These are phyloP conservation scores for Kuschelorhynchus macadamiae DNA, from an alignment of 2,888 invertebrate species.

Conservation along the genomic window DNA sequence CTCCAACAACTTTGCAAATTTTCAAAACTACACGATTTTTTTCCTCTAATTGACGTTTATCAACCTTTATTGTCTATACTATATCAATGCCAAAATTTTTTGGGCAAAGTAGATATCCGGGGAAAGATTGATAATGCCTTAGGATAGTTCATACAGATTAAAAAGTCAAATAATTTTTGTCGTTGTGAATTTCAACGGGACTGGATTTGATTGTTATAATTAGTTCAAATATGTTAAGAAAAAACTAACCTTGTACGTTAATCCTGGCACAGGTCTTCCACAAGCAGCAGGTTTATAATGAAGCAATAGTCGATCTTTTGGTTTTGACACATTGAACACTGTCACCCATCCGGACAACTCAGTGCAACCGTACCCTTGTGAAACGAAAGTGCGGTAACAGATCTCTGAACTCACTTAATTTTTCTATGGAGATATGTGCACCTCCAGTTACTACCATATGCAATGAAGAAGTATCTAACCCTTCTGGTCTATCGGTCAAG, in stretches of 20 bases:
- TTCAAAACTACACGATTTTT: too few relatives aligned
- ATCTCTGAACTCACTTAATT: constrained; percentile 59
- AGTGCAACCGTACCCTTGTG: constrained; percentile 63
- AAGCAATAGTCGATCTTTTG: constrained; percentile 57
- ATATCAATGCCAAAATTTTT: too few relatives aligned
- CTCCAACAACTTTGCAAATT: too few relatives aligned
- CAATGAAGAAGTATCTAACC: constrained; percentile 61
- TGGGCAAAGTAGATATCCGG: too few relatives aligned
- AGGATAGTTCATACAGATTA: too few relatives aligned
- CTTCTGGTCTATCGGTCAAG: constrained; percentile 61
- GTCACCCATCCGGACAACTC: constrained; percentile 62
- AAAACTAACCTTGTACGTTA: constrained; percentile 59
- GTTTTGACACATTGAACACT: constrained; percentile 56
- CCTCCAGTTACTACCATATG: constrained; percentile 59
- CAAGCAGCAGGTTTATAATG: constrained; percentile 59
- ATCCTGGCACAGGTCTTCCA: constrained; percentile 58
- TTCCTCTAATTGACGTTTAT: too few relatives aligned
- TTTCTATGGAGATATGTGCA: constrained; percentile 57
- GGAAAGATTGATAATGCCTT: too few relatives aligned
- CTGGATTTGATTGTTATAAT: too few relatives aligned
- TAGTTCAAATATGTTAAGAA: not conserved
- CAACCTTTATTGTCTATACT: too few relatives aligned
- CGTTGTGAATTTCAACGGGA: too few relatives aligned
- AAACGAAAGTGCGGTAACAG: constrained; percentile 62
- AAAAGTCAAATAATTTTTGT: too few relatives aligned